Conservation (phyloP, 2,797 vertebrate genomes). For the Crocidura indochinensis region DNA sequence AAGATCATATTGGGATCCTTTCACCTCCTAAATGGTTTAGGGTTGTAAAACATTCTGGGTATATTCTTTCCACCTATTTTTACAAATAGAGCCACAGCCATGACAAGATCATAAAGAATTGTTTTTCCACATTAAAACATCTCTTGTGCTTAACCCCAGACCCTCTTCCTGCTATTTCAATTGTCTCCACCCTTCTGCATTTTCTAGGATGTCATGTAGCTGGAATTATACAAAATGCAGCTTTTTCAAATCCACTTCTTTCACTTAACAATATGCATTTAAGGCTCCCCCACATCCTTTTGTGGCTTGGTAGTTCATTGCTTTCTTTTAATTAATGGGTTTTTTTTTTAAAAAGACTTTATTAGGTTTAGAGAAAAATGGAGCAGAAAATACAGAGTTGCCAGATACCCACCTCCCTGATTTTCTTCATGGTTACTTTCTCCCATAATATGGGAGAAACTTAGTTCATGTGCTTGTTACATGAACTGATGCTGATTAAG, state of each 20-base stretch:
- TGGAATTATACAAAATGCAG: not conserved
- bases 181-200: not conserved
- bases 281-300: not conserved
- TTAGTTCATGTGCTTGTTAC: too few relatives aligned
- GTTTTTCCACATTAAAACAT: not conserved
- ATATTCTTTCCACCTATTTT: not conserved
- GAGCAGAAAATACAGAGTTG: not conserved
- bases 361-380: not conserved
- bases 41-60: not conserved
- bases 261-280: not conserved
- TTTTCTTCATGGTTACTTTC: too few relatives aligned
- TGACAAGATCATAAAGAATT: not conserved
- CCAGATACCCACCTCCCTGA: fast-evolving
- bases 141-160: not conserved
- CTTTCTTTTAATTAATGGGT: not conserved
- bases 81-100: not conserved
- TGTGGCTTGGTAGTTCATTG: not conserved
- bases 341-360: not conserved
- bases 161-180: not conserved
- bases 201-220: not conserved
- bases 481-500: too few relatives aligned
- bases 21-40: not conserved
- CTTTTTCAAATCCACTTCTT: constrained; percentile 3
- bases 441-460: too few relatives aligned
- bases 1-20: not conserved